phyloP scores from a whole-genome alignment of 92 coral and sea anemone species.

The Paramuricea clavata region DNA sequence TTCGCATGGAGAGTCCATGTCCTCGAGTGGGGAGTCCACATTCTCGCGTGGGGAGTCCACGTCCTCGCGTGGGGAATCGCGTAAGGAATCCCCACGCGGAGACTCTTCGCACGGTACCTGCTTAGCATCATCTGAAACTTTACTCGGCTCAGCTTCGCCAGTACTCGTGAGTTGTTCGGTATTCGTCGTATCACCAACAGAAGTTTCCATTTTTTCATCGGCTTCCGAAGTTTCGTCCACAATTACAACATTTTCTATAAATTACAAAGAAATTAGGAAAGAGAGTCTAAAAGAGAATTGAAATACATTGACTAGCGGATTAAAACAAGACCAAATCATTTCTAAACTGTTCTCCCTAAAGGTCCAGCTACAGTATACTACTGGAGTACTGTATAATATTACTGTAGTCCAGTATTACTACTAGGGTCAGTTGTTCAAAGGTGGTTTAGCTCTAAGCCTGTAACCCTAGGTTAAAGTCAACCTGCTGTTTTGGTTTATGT shows the following conservation, averaged over 20 bases:
- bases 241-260: neutral
- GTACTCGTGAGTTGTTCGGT: neutral
- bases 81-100: neutral
- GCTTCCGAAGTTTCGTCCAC: neutral
- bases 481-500: no score
- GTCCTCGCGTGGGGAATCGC: neutral
- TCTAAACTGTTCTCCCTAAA: no score
- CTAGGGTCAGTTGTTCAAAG: no score
- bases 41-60: neutral
- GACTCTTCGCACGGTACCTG: constrained; percentile 5
- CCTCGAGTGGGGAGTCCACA: neutral
- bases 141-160: neutral
- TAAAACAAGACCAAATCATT: no score
- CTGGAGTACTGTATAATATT: no score
- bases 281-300: no score
- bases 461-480: no score
- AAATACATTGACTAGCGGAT: neutral
- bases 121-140: neutral
- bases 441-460: no score
- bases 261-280: neutral
- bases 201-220: neutral
- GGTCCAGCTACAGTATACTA: no score
- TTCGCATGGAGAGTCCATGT: neutral
- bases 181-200: neutral
- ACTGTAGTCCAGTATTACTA: no score